Percentiles rank a stretch among this genome's conserved stretches.
These are phyloP conservation scores for Tenebrio molitor DNA, from an alignment of 1,140 invertebrate genomes.

Conservation along the genomic window DNA sequence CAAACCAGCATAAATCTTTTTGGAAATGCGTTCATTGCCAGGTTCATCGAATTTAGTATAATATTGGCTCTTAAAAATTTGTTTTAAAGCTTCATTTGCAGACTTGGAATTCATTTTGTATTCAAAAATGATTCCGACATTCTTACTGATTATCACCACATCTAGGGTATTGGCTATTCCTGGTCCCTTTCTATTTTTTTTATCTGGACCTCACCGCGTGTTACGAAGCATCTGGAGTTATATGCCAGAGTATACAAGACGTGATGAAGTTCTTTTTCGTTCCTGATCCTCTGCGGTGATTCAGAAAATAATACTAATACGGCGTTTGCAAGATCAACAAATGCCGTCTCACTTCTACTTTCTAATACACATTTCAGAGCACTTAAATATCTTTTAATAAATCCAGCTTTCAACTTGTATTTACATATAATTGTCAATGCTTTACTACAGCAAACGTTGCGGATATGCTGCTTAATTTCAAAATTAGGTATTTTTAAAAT, in stretches of 20 bases:
- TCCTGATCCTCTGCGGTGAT: background rate
- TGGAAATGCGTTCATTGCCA: background rate
- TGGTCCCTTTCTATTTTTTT: background rate
- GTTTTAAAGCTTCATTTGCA: background rate
- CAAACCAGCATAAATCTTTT: background rate
- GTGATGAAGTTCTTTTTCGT: constrained; percentile 4
- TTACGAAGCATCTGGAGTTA: background rate
- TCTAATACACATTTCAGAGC: constrained; percentile 22
- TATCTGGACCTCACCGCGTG: background rate
- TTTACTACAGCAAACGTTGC: constrained; percentile 18
- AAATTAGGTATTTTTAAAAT: constrained; percentile 7
- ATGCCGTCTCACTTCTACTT: constrained; percentile 6
- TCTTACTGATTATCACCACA: background rate
- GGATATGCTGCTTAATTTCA: constrained; percentile 13
- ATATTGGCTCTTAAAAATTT: background rate
- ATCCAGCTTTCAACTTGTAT: background rate
- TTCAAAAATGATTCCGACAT: background rate
- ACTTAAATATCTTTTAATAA: background rate
- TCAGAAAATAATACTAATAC: constrained; percentile 2
- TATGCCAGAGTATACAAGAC: background rate
- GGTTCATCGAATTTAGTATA: background rate
- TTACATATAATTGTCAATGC: constrained; percentile 3
- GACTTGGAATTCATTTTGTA: background rate
- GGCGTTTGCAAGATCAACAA: constrained; percentile 18
- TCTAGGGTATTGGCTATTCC: background rate